These are phyloP conservation scores for Oncorhynchus gorbuscha DNA, from an alignment of 2,113 vertebrate genomes.

Conservation along the genomic window DNA sequence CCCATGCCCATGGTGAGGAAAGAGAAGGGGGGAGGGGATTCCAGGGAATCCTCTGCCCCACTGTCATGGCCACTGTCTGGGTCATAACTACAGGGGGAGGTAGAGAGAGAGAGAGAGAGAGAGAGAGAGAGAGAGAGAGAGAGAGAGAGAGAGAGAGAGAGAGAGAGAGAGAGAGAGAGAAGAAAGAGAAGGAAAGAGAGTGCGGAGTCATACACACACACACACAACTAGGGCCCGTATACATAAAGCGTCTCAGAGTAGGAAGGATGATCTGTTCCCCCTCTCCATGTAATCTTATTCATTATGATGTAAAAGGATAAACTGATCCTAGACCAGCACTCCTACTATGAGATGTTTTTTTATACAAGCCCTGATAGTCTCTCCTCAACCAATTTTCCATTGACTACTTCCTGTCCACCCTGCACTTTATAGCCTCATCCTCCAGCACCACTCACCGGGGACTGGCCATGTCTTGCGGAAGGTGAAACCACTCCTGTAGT, in stretches of 20 bases:
- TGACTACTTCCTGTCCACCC: too few species aligned
- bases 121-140: not conserved
- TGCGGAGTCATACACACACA: not conserved
- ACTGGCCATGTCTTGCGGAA: constrained; percentile 93
- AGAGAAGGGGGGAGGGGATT: constrained; percentile 85
- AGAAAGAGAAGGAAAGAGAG: not conserved
- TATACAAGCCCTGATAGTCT: too few species aligned
- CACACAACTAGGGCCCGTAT: not conserved
- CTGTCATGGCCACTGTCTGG: constrained; percentile 96
- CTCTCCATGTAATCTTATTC: too few species aligned
- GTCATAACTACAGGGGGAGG: constrained; percentile 78
- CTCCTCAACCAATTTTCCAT: not conserved
- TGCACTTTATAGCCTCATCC: not conserved
- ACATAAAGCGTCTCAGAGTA: too few species aligned
- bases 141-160: not conserved
- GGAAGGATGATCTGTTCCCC: too few species aligned
- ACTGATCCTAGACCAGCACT: too few species aligned
- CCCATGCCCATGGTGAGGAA: constrained; percentile 99
- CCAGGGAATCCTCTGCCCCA: constrained; percentile 86
- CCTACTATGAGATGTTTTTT: not conserved
- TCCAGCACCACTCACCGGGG: constrained; percentile 80
- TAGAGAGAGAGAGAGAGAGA: not conserved
- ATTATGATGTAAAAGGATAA: too few species aligned
- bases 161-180: not conserved
- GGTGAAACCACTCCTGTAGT: constrained; percentile 95